Conservation (phyloP, 2,113 vertebrate species). For the Lepisosteus osseus region DNA sequence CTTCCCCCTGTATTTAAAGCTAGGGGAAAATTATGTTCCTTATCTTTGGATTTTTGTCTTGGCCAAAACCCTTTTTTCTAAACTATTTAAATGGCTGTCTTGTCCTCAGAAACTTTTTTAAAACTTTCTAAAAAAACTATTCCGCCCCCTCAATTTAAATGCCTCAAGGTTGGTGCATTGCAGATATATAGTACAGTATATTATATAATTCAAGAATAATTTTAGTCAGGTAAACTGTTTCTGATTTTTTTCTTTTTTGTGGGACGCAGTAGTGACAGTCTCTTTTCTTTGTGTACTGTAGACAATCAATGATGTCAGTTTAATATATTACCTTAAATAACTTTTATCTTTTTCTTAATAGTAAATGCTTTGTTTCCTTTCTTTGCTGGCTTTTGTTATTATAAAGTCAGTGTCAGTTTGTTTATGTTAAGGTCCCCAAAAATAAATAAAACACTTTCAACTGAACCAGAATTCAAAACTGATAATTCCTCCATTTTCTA, state of each 20-base stretch:
- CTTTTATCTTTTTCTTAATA: too few relatives aligned
- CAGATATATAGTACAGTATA: slow-evolving; percentile 4
- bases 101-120: slow-evolving; percentile 8
- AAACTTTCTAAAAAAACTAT: slow-evolving; percentile 20
- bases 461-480: too few relatives aligned
- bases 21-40: not conserved
- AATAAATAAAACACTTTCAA: too few relatives aligned
- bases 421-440: too few relatives aligned
- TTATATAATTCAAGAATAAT: slow-evolving; percentile 8
- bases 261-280: too few relatives aligned
- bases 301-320: too few relatives aligned
- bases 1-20: not conserved
- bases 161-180: slow-evolving; percentile 8
- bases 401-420: too few relatives aligned
- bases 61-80: not conserved
- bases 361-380: too few relatives aligned
- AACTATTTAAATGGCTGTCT: not conserved
- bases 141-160: slow-evolving; percentile 14
- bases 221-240: slow-evolving; percentile 3
- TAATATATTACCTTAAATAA: too few relatives aligned
- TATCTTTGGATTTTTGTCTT: not conserved
- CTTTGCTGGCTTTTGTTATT: too few relatives aligned
- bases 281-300: too few relatives aligned
- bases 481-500: too few relatives aligned
- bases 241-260: not conserved